Conservation (phyloP, 1,140 invertebrate species). For the Telenomus remus region DNA sequence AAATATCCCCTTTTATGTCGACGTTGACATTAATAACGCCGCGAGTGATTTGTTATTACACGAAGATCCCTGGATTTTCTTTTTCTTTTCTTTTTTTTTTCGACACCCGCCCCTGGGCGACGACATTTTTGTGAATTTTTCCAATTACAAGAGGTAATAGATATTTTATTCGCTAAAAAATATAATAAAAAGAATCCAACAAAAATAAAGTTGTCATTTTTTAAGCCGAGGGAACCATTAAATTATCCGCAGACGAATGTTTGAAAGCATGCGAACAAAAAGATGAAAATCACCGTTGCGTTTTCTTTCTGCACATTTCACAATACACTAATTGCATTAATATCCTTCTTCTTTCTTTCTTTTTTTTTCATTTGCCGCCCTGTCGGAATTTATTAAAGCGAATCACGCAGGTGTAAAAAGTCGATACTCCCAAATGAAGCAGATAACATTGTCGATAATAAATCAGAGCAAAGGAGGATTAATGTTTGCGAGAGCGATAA, state of each 20-base stretch:
- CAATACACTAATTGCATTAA: constrained; percentile 34
- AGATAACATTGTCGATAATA: constrained; percentile 22
- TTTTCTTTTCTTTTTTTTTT: too few species aligned
- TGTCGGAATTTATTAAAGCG: constrained; percentile 27
- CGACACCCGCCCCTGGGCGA: constrained; percentile 21
- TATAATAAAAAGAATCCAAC: neutral
- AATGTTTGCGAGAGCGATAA: constrained; percentile 12
- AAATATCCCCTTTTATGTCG: constrained; percentile 27
- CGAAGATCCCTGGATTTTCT: constrained; percentile 25
- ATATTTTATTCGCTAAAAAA: constrained; percentile 16
- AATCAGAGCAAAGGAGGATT: constrained; percentile 34
- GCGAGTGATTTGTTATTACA: constrained; percentile 47
- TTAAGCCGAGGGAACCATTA: neutral
- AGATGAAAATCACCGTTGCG: neutral
- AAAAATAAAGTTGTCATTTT: neutral
- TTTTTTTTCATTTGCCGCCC: neutral
- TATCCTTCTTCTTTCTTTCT: constrained; percentile 16
- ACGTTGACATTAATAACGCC: constrained; percentile 45
- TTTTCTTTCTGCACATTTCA: constrained; percentile 8
- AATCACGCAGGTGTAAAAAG: constrained; percentile 39
- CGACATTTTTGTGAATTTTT: constrained; percentile 23
- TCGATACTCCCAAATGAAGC: constrained; percentile 1
- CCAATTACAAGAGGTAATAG: neutral
- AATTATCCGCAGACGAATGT: neutral
- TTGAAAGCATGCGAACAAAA: neutral